Base-by-base conservation (phyloP, 1,140 invertebrate genomes). In the Ptiloglossa arizonensis region DNA sequence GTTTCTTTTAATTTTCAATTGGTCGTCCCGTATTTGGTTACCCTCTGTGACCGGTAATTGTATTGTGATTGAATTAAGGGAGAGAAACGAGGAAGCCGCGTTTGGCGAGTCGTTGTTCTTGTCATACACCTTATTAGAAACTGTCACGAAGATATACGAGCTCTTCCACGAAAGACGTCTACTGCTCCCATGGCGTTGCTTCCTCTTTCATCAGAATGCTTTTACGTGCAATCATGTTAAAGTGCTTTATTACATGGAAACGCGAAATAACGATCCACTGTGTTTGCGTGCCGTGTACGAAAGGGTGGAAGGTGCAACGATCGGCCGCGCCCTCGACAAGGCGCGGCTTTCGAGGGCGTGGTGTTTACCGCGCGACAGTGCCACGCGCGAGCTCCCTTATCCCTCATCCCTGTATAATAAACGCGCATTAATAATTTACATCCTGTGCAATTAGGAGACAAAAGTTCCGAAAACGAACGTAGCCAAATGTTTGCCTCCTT, bases 291-390 rank as follows among this genome's bases (percentile, higher is more conserved):
- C 67, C 11, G 75, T 32, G 46, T 63, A 80, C 54, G 32, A 38
- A 80, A 85, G 89, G 88, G 86, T 87, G 69, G 79, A 84, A 86
- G 86, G 81, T 86, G 86, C 81, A 87, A 82, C 71, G 79, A 59
- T 63, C 81, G 83, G 83, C 87, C 89, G 83, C 88, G 75, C 89
- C 89, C 82, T 59, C 44, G 19, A 38, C 54, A 76, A 78, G 89
- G 89, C 19, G 87, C 79, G 86, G 86, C 70, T 56, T 63, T 80
- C 48, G 59, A 86, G 83, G 88, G 87, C 79, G 87, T 67, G 89
- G 86, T 82, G 66, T 76, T 80, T 78, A 64, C 64, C 48, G 52
- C 73, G 70, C 81, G 72, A 66, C 44, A 64, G 19, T 72, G 41
- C 44, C 69, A 64, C 69, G 79, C 52, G 77, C 44, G 38, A 19